Base-by-base conservation (phyloP, 2,888 invertebrate genomes). In the Tipula helvola region DNA sequence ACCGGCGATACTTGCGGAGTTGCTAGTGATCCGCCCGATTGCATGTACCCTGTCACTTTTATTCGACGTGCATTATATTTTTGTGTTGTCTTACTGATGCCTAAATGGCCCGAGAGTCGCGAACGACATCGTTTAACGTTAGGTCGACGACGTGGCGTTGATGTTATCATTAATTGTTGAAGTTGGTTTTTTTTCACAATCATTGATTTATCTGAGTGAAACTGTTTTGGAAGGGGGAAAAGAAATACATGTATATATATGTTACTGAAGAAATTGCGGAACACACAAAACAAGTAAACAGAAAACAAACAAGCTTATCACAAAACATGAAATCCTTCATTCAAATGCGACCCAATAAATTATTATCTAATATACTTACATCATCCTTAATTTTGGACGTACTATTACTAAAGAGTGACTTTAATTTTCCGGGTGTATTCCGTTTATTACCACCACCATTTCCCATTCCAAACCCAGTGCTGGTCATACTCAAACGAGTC, bases 361-460 rank as follows among this genome's bases (percentile, higher is more conserved):
- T 86, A 85, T 85, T 28, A 83, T 86, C n/a, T 52, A 52, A n/a
- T n/a, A 83, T 86, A 47, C 90, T 90, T 86, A 93, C 93, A 90
- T 93, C 93, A 88, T 90, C 90, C 87, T 88, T 89, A 87, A 90
- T 88, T 88, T 90, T 90, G 39, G 91, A 90, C 3, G 90, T 89
- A 28, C 71, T 71, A 71, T 12, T 71, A 41, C 92, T 92, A 89
- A 95, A 93, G 42, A 95, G 92, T 36, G 94, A 91, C 88, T 93
- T 93, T 85, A 95, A 92, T 84, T 95, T 93, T 12, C 94, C 94
- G 0, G 95, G 95, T 0, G 95, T 95, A 88, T 93, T 92, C 91
- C 93, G 93, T 88, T 91, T 93, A 87, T 90, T 87, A 28, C 85
- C 87, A 39, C 86, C 87, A 8, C 28, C n/a, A n/a, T n/a, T 39